Conservation (phyloP, 2,797 vertebrate genomes). For the Florisuga fusca region DNA sequence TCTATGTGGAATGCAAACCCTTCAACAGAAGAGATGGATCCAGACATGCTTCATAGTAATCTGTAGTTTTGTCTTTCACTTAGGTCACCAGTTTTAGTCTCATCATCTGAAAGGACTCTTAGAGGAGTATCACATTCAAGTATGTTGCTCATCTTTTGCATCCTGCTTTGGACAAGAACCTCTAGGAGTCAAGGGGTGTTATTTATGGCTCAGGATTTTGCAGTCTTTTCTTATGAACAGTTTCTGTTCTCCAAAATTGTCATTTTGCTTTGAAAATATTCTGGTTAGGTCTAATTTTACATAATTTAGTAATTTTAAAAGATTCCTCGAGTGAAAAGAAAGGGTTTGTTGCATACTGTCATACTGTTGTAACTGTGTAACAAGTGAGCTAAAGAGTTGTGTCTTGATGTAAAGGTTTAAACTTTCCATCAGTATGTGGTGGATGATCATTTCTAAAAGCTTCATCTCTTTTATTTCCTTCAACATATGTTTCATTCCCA, state of each 20-base stretch:
- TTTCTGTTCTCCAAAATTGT: neutral
- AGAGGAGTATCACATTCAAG: neutral
- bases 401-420: neutral
- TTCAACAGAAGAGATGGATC: neutral
- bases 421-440: neutral
- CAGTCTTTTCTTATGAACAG: neutral
- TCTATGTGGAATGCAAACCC: neutral
- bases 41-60: neutral
- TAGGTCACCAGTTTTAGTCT: neutral
- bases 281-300: neutral
- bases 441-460: neutral
- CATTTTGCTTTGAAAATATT: neutral
- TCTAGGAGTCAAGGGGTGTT: rapidly evolving
- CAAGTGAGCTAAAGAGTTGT: neutral
- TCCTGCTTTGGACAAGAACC: neutral
- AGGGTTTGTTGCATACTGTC: neutral
- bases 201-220: neutral
- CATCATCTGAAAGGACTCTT: neutral
- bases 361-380: neutral
- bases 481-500: neutral
- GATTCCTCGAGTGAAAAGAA: neutral
- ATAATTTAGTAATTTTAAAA: neutral
- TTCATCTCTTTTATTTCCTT: neutral
- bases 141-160: neutral
- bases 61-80: neutral